These are phyloP conservation scores for Dione juno DNA, from an alignment of 2,888 invertebrate species.

Conservation along the genomic window DNA sequence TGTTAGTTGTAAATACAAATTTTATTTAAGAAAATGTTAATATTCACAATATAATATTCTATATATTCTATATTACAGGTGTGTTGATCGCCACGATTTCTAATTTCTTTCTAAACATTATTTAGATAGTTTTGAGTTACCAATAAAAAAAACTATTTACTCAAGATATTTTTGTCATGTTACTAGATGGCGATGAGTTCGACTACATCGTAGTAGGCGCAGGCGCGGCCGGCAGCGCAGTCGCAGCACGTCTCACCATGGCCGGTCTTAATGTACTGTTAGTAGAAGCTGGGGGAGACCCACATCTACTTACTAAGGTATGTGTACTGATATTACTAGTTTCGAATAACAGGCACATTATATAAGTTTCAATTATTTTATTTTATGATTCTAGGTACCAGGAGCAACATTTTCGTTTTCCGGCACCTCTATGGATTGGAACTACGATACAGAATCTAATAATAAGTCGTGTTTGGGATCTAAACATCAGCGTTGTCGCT, in stretches of 20 bases:
- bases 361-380: too few species aligned
- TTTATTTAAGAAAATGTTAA: too few species aligned
- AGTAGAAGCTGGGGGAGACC: constrained; percentile 63
- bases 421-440: constrained; percentile 60
- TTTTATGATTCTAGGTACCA: constrained; percentile 54
- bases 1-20: too few species aligned
- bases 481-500: constrained; percentile 54
- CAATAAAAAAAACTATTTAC: too few species aligned
- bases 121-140: too few species aligned
- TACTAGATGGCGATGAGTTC: constrained; percentile 63
- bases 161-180: too few species aligned
- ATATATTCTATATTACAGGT: too few species aligned
- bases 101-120: too few species aligned
- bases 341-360: too few species aligned
- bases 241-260: constrained; percentile 61
- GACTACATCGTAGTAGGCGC: constrained; percentile 81
- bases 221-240: constrained; percentile 64
- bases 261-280: constrained; percentile 58
- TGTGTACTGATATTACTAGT: too few species aligned
- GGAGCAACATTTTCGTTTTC: constrained; percentile 49
- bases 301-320: constrained; percentile 53
- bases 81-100: too few species aligned
- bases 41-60: too few species aligned
- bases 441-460: constrained; percentile 61
- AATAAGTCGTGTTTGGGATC: constrained; percentile 62